phyloP scores from a whole-genome alignment of 2,888 invertebrate genomes.

The Pachliopta kotzebuea region DNA sequence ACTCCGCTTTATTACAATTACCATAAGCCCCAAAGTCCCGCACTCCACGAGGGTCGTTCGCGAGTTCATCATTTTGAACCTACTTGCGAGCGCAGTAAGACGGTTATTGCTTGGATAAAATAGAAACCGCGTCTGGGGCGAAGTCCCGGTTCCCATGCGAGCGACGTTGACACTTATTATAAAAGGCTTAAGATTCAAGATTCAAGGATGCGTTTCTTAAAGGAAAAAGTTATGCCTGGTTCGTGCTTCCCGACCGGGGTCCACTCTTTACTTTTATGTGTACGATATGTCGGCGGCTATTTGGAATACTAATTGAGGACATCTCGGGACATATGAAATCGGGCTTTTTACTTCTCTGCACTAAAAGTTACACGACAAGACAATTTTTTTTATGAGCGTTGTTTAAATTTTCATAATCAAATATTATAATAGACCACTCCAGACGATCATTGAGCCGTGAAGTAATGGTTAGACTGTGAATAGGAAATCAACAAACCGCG shows the following conservation, averaged over 20 bases:
- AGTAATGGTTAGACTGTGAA: slow-evolving; percentile 51
- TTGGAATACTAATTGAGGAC: slow-evolving; percentile 78
- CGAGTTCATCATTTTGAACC: slow-evolving; percentile 78
- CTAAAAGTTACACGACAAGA: slow-evolving; percentile 29
- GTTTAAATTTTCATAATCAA: slow-evolving; percentile 1
- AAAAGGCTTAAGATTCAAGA: slow-evolving; percentile 64
- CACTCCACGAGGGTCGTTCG: slow-evolving; percentile 65
- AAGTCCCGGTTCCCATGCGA: slow-evolving; percentile 54
- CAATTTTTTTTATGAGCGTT: slow-evolving; percentile 7
- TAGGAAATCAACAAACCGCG: slow-evolving; percentile 78
- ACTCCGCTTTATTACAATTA: slow-evolving; percentile 82
- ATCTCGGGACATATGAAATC: slow-evolving; percentile 59
- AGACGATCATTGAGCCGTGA: slow-evolving; percentile 2
- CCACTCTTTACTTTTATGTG: slow-evolving; percentile 80
- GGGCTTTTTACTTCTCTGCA: slow-evolving; percentile 50
- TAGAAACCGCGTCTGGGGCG: slow-evolving; percentile 71
- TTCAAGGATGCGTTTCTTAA: slow-evolving; percentile 39
- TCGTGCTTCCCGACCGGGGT: slow-evolving; percentile 70
- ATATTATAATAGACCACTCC: slow-evolving; percentile 5
- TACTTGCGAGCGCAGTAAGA: slow-evolving; percentile 73
- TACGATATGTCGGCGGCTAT: slow-evolving; percentile 76
- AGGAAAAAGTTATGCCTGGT: slow-evolving; percentile 61
- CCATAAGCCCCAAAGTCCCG: slow-evolving; percentile 81
- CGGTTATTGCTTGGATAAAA: slow-evolving; percentile 77
- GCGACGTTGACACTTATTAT: slow-evolving; percentile 66